Evolutionary conservation across 2,113 vertebrate species (phyloP).

Genomic region (Tautogolabrus adspersus): DNA sequence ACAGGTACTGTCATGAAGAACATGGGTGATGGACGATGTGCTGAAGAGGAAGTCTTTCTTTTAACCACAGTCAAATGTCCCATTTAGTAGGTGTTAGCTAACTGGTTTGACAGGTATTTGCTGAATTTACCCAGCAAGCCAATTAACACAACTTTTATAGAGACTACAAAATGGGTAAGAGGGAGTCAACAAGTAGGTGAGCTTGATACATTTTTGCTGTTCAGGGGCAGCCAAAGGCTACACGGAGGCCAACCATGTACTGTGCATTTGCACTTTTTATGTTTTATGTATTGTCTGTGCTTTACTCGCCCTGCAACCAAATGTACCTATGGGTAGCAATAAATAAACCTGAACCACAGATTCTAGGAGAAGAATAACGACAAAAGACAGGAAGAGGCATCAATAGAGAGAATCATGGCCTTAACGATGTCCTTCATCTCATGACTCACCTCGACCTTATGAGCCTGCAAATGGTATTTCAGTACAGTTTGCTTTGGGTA

Average conservation of each 20-base stretch:
- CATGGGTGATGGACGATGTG: slow-evolving; percentile 19
- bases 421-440: not conserved
- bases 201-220: slow-evolving; percentile 16
- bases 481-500: not conserved
- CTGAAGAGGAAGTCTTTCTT: slow-evolving; percentile 9
- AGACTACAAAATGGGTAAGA: not conserved
- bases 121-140: not conserved
- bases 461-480: not conserved
- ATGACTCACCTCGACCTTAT: no score
- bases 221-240: not conserved
- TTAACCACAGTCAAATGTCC: slow-evolving; percentile 2
- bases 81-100: slow-evolving; percentile 28
- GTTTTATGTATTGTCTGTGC: no score
- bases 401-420: no score
- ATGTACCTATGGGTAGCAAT: no score
- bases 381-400: not conserved
- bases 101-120: slow-evolving; percentile 18
- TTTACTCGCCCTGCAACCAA: no score
- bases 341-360: no score
- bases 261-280: no score
- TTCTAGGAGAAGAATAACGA: not conserved
- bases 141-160: not conserved
- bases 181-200: not conserved
- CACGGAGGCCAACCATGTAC: not conserved
- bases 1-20: slow-evolving; percentile 10